Evolutionary conservation across 2,888 invertebrate genomes (phyloP).

Genomic region (Caenorhabditis sp.): DNA sequence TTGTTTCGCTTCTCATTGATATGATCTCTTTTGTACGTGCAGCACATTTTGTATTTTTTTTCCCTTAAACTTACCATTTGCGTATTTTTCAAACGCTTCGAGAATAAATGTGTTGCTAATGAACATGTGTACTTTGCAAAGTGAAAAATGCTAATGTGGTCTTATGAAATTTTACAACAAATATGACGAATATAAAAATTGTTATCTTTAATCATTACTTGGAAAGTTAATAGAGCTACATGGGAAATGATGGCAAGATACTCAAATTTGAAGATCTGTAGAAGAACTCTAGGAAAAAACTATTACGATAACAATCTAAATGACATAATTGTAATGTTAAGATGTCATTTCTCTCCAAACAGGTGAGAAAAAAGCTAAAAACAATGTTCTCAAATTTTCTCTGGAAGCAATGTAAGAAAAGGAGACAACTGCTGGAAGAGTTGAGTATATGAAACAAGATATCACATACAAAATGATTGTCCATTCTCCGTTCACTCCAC

Average conservation of each 20-base stretch:
- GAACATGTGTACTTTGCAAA: neutral
- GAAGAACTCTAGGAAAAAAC: too few relatives aligned
- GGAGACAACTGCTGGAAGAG: constrained; percentile 12
- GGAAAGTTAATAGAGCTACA: neutral
- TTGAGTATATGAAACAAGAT: constrained; percentile 7
- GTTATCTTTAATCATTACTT: too few relatives aligned
- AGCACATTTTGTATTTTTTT: neutral
- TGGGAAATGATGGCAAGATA: too few relatives aligned
- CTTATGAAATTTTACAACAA: neutral
- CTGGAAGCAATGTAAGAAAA: constrained; percentile 12
- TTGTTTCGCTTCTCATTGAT: constrained; percentile 25
- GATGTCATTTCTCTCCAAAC: constrained; percentile 8
- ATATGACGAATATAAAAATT: too few relatives aligned
- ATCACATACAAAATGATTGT: neutral
- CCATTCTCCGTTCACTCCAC: neutral
- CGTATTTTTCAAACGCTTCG: neutral
- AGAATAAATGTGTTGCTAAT: neutral
- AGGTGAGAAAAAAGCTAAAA: neutral
- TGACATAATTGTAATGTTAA: too few relatives aligned
- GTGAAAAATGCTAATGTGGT: neutral
- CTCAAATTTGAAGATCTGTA: too few relatives aligned
- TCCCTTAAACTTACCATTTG: neutral
- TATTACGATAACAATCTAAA: too few relatives aligned
- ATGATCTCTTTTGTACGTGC: constrained; percentile 13
- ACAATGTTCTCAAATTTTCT: constrained; percentile 1